Evolutionary conservation across 1,140 invertebrate species (phyloP), one percentile per base, ranked within the genome.

Genomic region (Scaptomyza pallida): DNA sequence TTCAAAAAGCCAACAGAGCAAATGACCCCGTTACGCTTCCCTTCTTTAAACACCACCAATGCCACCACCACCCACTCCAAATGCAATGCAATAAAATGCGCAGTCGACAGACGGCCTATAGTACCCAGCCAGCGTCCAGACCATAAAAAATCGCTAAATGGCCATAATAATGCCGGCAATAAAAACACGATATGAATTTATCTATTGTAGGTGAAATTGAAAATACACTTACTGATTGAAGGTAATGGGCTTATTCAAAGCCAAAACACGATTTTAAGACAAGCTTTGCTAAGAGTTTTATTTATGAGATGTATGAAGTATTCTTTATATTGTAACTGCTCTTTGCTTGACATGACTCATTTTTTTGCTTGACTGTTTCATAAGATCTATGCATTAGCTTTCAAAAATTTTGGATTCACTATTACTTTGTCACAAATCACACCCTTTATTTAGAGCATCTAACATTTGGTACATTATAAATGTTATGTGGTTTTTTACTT

Each of bases 111-210:
- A 40, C 51, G 37, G 76, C 72, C 76, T 80, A 74, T 55, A 64
- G 69, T 55, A 60, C 12, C 63, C 60, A 30, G 71, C 33, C 67
- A 63, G 35, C 74, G 69, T 74, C 44, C 60, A 41, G 51, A 40
- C 54, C 78, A 86, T 88, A 88, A 86, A 88, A 86, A 75, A 86
- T 72, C 77, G 82, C 81, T 86, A 86, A 86, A 75, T 71, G 82
- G 82, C 81, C 68, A 88, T 88, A 86, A 88, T 88, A 86, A 78
- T 88, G 78, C 78, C 56, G 70, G 78, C 65, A 63, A 78, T 88
- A 86, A 86, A 86, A 85, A 75, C 35, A 5, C 60, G 52, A 65
- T 57, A 71, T 64, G 68, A 35, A 57, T 30, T 37, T 56, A 64
- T 71, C 45, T 57, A 65, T 65, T 65, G 8, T 30, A 21, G 45